Evolutionary conservation across 2,888 invertebrate species (phyloP), one percentile per base, ranked within the genome.

Genomic region (Pelosia muscerda): DNA sequence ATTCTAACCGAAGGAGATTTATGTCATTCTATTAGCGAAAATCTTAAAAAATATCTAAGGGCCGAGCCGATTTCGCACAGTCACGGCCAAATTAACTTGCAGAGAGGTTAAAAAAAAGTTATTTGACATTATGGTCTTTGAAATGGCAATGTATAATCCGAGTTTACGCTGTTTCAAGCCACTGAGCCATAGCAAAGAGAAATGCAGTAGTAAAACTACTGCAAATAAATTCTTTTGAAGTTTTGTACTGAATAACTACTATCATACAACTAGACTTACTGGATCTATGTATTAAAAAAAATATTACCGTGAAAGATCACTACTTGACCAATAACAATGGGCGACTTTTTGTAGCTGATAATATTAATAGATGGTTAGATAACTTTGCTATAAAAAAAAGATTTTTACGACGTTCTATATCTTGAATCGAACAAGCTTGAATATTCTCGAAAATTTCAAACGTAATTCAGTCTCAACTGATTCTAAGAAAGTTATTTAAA

Each of bases 51-150:
- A 60, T 63, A 66, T 68, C 56, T 80, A 80, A 85, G 79, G 72
- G 57, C 5, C 74, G 74, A 55, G 13, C 66, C 77, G 74, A 84
- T 83, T 86, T 81, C 70, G 75, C 80, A 76, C 74, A 81, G 83
- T 84, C 86, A 84, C 84, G 83, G 65, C 66, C 68, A 69, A 79
- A 82, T 83, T 82, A 76, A 72, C 74, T 68, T 66, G 76, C 77
- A 82, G 79, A 81, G 68, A 69, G 68, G 73, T 74, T 77, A 78
- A 75, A 76, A 69, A 70, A 81, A 81, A 76, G 74, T 78, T 81
- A 81, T 81, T 82, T 78, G 77, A 81, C 80, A 79, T 84, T 79
- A 76, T 77, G 68, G 65, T 68, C 68, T 82, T 81, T 78, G 81
- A 81, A 79, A 82, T 81, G 82, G 78, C 75, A 74, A 71, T 74